Evolutionary conservation across 2,888 invertebrate genomes (phyloP), one percentile per base, ranked within the genome.

Genomic region (Macaria liturata): DNA sequence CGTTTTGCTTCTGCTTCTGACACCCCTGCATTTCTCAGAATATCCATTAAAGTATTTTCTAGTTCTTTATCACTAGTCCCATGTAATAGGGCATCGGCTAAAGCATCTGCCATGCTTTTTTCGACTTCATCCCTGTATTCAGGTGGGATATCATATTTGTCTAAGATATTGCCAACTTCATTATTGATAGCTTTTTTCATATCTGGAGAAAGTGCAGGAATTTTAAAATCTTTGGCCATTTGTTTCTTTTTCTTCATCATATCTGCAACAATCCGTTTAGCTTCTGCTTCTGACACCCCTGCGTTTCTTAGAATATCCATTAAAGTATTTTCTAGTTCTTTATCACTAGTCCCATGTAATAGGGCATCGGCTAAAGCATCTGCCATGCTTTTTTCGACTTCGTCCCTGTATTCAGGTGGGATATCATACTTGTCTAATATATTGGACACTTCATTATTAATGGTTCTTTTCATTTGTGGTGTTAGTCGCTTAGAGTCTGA

Each of bases 21-120:
- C 32, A 70, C 9, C 30, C 62, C 54, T 3, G 46, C 57, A 7
- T 58, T 58, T 43, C 54, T 40, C 4, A 75, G 58, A 20, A 69
- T 55, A 49, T 53, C 63, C n/a, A 61, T 42, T 32, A 72, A 32
- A 3, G 61, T 57, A n/a, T 61, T 46, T 52, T 54, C 66, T 3
- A 59, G 59, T 20, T 49, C 49, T 2, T 59, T 42, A 32, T 60
- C 34, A 46, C 53, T 46, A 46, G 52, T 53, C 4, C 64, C 65
- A n/a, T 64, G 53, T 42, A 71, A 46, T 7, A 66, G 49, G 63
- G 72, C 64, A 57, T 73, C 67, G 39, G 57, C 42, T 37, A 72
- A 52, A 9, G 63, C 34, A 20, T 69, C 54, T n/a, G 61, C 58
- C 4, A 71, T 44, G 54, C 44, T 51, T 9, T 59, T 58, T 51